A percentile compares a stretch with the other conserved stretches of the same genome.
Evolutionary conservation across 2,888 invertebrate genomes (phyloP).

Genomic region (Mallateleia sp.): DNA sequence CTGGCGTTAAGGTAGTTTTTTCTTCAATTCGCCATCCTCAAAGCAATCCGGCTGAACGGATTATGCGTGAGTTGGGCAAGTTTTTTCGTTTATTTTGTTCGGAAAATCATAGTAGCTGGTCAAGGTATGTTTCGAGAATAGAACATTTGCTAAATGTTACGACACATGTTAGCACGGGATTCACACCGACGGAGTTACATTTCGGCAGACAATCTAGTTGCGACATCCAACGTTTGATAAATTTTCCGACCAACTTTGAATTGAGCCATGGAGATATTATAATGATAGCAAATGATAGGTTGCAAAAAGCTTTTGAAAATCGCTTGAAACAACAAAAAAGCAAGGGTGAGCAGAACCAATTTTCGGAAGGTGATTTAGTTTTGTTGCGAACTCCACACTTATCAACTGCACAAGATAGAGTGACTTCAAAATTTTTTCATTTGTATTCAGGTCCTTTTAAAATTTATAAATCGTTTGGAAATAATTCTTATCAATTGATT

Average conservation of each 20-base stretch:
- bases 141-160: neutral
- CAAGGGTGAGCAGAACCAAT: neutral
- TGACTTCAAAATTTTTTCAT: constrained; percentile 37
- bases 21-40: constrained; percentile 10
- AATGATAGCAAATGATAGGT: neutral
- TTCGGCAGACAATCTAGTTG: neutral
- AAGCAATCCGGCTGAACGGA: constrained; percentile 1
- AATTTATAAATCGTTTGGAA: constrained; percentile 5
- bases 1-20: neutral
- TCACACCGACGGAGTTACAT: neutral
- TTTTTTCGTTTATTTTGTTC: constrained; percentile 7
- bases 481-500: constrained; percentile 30
- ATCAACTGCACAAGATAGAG: constrained; percentile 2
- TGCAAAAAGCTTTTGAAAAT: constrained; percentile 22
- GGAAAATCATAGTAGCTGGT: neutral
- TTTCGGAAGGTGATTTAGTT: neutral
- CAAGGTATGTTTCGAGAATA: neutral
- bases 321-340: neutral
- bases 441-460: constrained; percentile 28
- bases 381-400: constrained; percentile 11
- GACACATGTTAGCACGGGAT: neutral
- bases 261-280: constrained; percentile 26
- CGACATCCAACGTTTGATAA: neutral
- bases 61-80: constrained; percentile 26
- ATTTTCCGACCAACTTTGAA: too few relatives aligned